phyloP scores from a whole-genome alignment of 2,888 invertebrate species.

The Diaperis boleti region DNA sequence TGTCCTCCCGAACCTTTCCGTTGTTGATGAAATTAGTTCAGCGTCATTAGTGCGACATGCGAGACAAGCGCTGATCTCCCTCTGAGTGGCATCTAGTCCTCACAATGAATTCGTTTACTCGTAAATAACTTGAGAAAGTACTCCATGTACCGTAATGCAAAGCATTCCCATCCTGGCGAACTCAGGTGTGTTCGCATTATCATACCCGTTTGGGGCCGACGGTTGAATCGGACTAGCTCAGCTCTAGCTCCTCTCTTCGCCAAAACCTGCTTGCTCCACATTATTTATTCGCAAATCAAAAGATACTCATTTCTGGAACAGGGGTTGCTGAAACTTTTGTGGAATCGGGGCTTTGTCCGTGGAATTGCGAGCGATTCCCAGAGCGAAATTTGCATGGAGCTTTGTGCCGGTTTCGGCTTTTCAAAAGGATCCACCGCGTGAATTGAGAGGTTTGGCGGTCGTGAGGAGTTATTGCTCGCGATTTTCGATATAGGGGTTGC shows the following conservation, averaged over 20 bases:
- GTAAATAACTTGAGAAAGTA: conserved; percentile 50
- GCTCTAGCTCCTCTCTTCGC: conserved; percentile 43
- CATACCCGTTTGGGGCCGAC: conserved; percentile 56
- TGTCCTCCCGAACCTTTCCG: conserved; percentile 28
- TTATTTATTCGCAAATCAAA: conserved; percentile 52
- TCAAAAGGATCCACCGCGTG: conserved; percentile 29
- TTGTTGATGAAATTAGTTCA: conserved; percentile 45
- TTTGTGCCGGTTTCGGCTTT: conserved; percentile 33
- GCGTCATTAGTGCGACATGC: conserved; percentile 44
- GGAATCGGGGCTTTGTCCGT: conserved; percentile 34
- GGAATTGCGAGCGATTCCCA: conserved; percentile 38
- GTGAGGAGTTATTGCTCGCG: conserved; percentile 29
- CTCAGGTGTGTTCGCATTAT: conserved; percentile 52
- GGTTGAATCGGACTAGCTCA: conserved; percentile 49
- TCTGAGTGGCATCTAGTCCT: conserved; percentile 45
- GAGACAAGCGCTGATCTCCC: conserved; percentile 18
- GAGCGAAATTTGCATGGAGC: conserved; percentile 38
- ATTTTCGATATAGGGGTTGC: conserved; percentile 5
- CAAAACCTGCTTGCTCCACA: conserved; percentile 52
- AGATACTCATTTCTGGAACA: conserved; percentile 40
- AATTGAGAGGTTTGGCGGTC: conserved; percentile 42
- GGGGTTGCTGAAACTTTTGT: conserved; percentile 30
- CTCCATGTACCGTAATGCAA: conserved; percentile 50
- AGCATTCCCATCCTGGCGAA: conserved; percentile 48
- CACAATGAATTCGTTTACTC: conserved; percentile 51